These are phyloP conservation scores for Acleris holmiana DNA, from an alignment of 2,888 invertebrate species.

Conservation along the genomic window DNA sequence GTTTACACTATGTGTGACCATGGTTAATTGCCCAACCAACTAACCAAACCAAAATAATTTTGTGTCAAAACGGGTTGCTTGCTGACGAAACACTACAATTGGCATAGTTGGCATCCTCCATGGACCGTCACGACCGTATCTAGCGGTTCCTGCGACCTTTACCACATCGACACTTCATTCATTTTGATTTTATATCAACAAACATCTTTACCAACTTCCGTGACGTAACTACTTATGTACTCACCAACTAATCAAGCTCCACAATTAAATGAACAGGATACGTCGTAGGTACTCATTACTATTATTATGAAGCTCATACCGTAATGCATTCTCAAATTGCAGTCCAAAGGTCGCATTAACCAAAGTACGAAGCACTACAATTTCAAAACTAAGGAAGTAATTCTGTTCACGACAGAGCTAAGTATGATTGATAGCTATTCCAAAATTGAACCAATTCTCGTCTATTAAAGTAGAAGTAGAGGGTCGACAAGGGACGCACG, in stretches of 20 bases:
- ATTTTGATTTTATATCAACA: background rate
- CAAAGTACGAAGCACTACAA: constrained; percentile 37
- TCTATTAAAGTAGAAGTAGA: constrained; percentile 63
- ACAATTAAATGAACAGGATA: constrained; percentile 23
- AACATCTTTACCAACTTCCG: background rate
- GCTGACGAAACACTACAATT: no score
- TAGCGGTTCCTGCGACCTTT: no score
- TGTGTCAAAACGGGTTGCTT: no score
- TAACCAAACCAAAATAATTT: no score
- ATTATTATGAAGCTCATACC: constrained; percentile 23
- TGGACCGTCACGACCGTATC: no score
- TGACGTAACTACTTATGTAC: background rate
- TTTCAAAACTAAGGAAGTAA: constrained; percentile 56
- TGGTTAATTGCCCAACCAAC: no score
- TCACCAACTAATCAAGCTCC: constrained; percentile 18
- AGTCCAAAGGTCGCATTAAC: constrained; percentile 31
- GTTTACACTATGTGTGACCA: no score
- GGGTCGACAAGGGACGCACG: constrained; percentile 49
- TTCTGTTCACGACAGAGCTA: constrained; percentile 60
- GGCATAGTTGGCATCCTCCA: no score
- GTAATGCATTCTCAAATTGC: constrained; percentile 32
- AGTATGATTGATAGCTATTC: constrained; percentile 75
- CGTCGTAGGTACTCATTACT: constrained; percentile 12
- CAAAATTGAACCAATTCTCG: constrained; percentile 72
- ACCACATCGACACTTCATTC: no score